A percentile compares a stretch with the other conserved stretches of the same genome.
Conservation (phyloP, 2,888 invertebrate species). For the Idaea biselata region DNA sequence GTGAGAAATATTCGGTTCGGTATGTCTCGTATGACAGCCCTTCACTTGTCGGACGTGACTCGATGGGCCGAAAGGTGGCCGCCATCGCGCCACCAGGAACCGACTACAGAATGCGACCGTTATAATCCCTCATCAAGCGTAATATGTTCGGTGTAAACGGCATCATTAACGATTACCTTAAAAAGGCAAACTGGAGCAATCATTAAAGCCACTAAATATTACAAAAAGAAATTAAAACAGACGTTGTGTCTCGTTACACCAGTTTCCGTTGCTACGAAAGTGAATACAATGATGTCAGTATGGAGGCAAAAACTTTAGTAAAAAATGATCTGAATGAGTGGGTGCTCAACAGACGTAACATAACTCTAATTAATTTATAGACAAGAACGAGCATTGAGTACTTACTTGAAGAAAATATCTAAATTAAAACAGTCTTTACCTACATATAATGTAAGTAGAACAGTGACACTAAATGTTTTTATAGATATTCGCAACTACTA, state of each 20-base stretch:
- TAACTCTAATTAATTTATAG: constrained; percentile 40
- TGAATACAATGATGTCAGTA: constrained; percentile 74
- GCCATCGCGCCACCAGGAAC: constrained; percentile 42
- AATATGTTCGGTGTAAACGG: constrained; percentile 72
- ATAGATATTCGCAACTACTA: too few species aligned
- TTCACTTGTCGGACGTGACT: constrained; percentile 57
- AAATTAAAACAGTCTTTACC: constrained; percentile 13
- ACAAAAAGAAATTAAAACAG: constrained; percentile 69
- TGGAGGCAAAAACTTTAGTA: constrained; percentile 63
- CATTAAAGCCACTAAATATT: constrained; percentile 76
- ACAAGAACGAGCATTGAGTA: constrained; percentile 30
- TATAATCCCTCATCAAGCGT: constrained; percentile 74
- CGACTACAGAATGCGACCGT: constrained; percentile 61
- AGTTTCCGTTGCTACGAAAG: constrained; percentile 77
- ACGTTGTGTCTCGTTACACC: constrained; percentile 69
- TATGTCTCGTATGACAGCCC: constrained; percentile 71
- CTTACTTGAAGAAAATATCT: constrained; percentile 27
- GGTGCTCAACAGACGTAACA: constrained; percentile 53
- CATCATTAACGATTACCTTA: constrained; percentile 78
- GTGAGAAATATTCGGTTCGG: constrained; percentile 65
- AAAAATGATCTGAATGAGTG: constrained; percentile 69
- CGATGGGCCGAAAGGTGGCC: constrained; percentile 45
- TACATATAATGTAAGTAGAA: constrained; percentile 29
- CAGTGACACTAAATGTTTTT: constrained; percentile 18
- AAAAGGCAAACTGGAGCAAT: constrained; percentile 77